Evolutionary conservation across 2,888 invertebrate species (phyloP), one percentile per base, ranked within the genome.

Genomic region (Drosophila stalkeri): DNA sequence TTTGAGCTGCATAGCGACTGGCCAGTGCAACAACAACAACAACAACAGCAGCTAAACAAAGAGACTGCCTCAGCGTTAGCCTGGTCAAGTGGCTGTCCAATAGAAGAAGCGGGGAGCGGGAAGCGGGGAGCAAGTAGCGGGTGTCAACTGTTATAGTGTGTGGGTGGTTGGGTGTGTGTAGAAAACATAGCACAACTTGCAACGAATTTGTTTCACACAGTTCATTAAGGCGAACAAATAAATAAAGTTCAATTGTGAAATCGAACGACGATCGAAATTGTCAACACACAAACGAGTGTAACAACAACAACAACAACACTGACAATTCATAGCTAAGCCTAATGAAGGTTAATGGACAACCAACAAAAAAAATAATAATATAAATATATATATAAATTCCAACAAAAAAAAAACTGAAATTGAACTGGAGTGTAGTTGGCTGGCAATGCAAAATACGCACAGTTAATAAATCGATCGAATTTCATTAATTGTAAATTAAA

Each of bases 391-490:
- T 6, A 39, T 8, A 41, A 72, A 66, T 57, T 66, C 72, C n/a
- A n/a, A n/a, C n/a, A n/a, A n/a, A n/a, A n/a, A 68, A 60, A 72
- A 80, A 80, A 66, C 52, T 52, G 27, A 47, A 64, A 61, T 41
- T 41, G 16, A 55, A 59, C 12, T 55, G 7, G 47, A 31, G 41
- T 12, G n/a, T 14, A 12, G 44, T 9, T 56, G 43, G 51, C 44
- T 27, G 35, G 61, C 62, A 72, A 71, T 71, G 74, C 64, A 75
- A 64, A 78, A 46, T 55, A 64, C 14, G 39, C 64, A 80, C 63
- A 87, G 91, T 91, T 91, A 91, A 90, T 90, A 91, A 90, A 90
- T 88, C 84, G 86, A 91, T 90, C 81, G 90, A 88, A 85, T 90
- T 90, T 91, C 90, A 91, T 90, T 86, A 90, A 90, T 91, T 90